Evolutionary conservation across 2,888 invertebrate genomes (phyloP).

Genomic region (Notodonta ziczac): DNA sequence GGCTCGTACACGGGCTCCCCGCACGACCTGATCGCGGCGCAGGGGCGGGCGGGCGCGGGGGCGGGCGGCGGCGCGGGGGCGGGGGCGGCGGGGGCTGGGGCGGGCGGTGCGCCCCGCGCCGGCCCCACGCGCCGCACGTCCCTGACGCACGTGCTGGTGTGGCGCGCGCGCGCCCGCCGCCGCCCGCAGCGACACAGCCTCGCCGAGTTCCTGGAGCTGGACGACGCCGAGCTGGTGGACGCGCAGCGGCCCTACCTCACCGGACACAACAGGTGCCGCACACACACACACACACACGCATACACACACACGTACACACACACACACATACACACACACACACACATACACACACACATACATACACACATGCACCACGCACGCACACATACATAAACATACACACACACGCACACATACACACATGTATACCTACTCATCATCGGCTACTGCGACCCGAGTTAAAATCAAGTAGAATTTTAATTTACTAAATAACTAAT

Average conservation of each 20-base stretch:
- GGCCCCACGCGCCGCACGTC: constrained; percentile 91
- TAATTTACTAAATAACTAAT: no score
- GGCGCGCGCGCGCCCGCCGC: constrained; percentile 86
- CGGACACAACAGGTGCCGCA: constrained; percentile 90
- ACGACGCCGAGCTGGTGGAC: constrained; percentile 90
- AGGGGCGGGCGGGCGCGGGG: constrained; percentile 86
- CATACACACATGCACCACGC: no score
- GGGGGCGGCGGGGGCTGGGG: constrained; percentile 66
- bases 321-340: no score
- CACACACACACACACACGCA: no score
- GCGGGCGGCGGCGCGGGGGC: constrained; percentile 63
- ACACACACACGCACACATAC: no score
- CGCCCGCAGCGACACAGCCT: constrained; percentile 88
- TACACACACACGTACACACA: no score
- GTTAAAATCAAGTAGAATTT: no score
- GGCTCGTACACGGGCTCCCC: constrained; percentile 98
- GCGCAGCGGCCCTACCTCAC: constrained; percentile 95
- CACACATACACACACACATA: no score
- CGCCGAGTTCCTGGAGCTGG: constrained; percentile 94
- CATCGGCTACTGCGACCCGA: no score
- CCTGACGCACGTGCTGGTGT: constrained; percentile 91
- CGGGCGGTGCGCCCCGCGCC: constrained; percentile 85
- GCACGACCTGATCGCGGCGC: constrained; percentile 93
- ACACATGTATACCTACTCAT: no score
- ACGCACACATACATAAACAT: no score